Evolutionary conservation across 2,113 vertebrate genomes (phyloP).

Genomic region (Pao palembangensis): DNA sequence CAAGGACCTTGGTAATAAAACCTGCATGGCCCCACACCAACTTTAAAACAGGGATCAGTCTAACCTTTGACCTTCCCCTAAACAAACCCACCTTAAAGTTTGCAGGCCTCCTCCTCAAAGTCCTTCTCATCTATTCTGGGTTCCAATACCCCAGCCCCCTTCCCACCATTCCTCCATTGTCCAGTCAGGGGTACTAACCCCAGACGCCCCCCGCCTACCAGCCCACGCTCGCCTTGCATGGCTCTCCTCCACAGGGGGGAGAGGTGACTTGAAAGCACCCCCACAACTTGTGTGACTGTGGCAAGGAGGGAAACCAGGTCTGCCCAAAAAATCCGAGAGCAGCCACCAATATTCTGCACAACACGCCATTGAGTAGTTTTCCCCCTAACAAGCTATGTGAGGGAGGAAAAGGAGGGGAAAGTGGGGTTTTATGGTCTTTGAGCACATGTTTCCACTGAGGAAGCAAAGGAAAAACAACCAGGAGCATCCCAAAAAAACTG

Average conservation of each 20-base stretch:
- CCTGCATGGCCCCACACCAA: conserved; percentile 38
- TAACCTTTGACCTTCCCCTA: conserved; percentile 58
- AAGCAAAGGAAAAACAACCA: conserved; percentile 29
- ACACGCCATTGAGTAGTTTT: conserved; percentile 54
- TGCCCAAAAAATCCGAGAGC: conserved; percentile 63
- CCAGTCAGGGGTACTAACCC: conserved; percentile 61
- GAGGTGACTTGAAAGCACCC: conserved; percentile 52
- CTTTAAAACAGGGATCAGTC: conserved; percentile 56
- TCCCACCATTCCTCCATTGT: conserved; percentile 54
- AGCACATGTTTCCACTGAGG: conserved; percentile 62
- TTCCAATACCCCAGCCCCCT: conserved; percentile 39
- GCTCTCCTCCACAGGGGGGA: conserved; percentile 53
- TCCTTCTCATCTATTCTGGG: conserved; percentile 37
- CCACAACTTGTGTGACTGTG: conserved; percentile 24
- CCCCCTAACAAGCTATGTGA: conserved; percentile 54
- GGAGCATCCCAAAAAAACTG: conserved; percentile 19
- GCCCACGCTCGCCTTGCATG: conserved; percentile 36
- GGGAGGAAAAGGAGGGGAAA: conserved; percentile 39
- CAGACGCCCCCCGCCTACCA: conserved; percentile 13
- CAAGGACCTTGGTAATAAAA: conserved; percentile 58
- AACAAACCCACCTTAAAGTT: conserved; percentile 19
- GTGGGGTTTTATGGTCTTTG: conserved; percentile 43
- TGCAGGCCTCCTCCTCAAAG: conserved; percentile 8
- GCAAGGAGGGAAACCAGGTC: conserved; percentile 48
- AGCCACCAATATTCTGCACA: conserved; percentile 52